Percentiles rank a stretch among this genome's conserved stretches.
phyloP scores from a whole-genome alignment of 2,888 invertebrate species.

The Muschampia plurimacula region DNA sequence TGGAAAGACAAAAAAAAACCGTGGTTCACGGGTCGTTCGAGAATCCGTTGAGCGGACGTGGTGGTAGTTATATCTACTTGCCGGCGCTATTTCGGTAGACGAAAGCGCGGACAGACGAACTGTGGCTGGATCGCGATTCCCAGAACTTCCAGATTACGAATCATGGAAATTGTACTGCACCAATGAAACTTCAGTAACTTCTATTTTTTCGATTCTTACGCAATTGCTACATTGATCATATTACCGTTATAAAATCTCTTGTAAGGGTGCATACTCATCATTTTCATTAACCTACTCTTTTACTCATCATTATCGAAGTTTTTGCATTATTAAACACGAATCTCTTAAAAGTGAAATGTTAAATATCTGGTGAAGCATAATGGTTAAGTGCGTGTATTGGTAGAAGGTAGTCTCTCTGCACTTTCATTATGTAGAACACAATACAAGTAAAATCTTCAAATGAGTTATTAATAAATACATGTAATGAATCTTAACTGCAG shows the following conservation, averaged over 20 bases:
- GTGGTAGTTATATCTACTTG: slow-evolving; percentile 26
- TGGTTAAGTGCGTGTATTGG: no score
- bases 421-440: no score
- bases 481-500: no score
- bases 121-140: slow-evolving; percentile 34
- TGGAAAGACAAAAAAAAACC: slow-evolving; percentile 8
- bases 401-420: no score
- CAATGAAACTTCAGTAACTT: not conserved
- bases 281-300: no score
- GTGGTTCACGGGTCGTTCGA: slow-evolving; percentile 9
- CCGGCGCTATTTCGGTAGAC: slow-evolving; percentile 38
- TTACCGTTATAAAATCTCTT: not conserved
- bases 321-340: no score
- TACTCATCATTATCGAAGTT: no score
- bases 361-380: no score
- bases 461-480: no score
- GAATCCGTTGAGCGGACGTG: slow-evolving; percentile 25
- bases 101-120: slow-evolving; percentile 37
- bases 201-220: not conserved
- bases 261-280: no score
- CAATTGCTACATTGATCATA: not conserved
- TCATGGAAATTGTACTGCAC: slow-evolving; percentile 10
- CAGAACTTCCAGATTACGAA: slow-evolving; percentile 42
- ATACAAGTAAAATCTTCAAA: no score
- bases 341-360: no score